These are phyloP conservation scores for Schizopygopsis malacanthus DNA, from an alignment of 2,797 vertebrate species.

Conservation along the genomic window DNA sequence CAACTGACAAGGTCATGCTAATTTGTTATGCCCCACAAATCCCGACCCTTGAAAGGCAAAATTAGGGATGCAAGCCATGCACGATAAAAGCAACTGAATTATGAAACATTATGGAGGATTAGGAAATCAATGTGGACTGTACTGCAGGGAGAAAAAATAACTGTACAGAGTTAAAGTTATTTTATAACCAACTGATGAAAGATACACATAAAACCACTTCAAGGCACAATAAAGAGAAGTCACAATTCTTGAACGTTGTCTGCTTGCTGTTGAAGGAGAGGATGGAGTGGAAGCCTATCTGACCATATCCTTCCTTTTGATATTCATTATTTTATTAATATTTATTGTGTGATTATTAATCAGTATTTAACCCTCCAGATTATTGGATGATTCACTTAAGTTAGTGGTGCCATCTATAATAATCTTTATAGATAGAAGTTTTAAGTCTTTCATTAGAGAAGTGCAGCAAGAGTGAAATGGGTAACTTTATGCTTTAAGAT, in stretches of 20 bases:
- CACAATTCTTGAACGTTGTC: not conserved
- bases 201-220: not conserved
- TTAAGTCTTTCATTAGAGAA: too few relatives aligned
- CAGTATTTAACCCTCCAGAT: too few relatives aligned
- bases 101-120: not conserved
- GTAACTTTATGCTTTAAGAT: too few relatives aligned
- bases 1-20: not conserved
- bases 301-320: too few relatives aligned
- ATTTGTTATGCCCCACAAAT: not conserved
- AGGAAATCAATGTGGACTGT: not conserved
- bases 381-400: too few relatives aligned
- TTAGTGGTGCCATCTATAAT: too few relatives aligned
- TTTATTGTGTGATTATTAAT: too few relatives aligned
- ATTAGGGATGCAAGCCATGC: conserved; percentile 34
- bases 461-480: too few relatives aligned
- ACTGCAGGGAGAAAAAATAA: conserved; percentile 1
- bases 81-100: conserved; percentile 15
- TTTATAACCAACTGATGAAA: not conserved
- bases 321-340: too few relatives aligned
- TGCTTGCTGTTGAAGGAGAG: not conserved
- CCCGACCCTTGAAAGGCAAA: not conserved
- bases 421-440: too few relatives aligned
- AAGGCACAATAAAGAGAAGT: not conserved
- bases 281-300: too few relatives aligned
- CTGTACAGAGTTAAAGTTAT: not conserved